Evolutionary conservation across 37 sponge, comb jelly and placozoan species (phyloP).

Genomic region (Hexactinellida sp.): DNA sequence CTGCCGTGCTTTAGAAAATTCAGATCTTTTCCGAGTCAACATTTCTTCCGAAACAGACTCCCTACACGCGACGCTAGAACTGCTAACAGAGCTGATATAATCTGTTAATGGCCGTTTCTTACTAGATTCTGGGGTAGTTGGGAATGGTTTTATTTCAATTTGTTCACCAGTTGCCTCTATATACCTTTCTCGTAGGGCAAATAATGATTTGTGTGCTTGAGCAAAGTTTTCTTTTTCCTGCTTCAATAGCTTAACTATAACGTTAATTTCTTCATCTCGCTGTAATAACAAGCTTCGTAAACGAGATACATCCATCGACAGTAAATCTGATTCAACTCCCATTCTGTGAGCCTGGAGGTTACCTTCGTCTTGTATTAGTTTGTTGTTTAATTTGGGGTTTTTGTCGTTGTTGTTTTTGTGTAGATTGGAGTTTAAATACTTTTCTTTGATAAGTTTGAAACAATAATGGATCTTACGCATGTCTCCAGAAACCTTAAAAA

Average conservation of each 20-base stretch:
- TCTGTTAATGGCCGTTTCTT: neutral
- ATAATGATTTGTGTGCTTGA: constrained; percentile 17
- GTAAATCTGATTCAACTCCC: constrained; percentile 3
- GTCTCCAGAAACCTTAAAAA: constrained; percentile 32
- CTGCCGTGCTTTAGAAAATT: constrained; percentile 68
- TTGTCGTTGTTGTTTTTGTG: neutral
- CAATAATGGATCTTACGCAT: constrained; percentile 86
- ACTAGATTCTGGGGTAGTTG: neutral
- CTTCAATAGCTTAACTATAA: constrained; percentile 77
- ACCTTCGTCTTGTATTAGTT: neutral
- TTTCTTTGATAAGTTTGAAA: constrained; percentile 70
- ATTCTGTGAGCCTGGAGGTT: neutral
- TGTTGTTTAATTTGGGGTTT: neutral
- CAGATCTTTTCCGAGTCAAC: constrained; percentile 11
- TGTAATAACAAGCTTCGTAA: constrained; percentile 65
- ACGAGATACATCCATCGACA: constrained; percentile 35
- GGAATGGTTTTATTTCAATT: neutral
- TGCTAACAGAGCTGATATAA: neutral
- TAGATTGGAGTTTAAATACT: neutral
- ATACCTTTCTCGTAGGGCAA: neutral
- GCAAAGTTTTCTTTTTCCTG: constrained; percentile 61
- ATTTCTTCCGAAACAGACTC: neutral
- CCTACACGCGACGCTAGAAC: neutral
- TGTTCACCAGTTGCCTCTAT: constrained; percentile 36
- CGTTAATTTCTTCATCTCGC: constrained; percentile 87